Evolutionary conservation across 1,140 invertebrate genomes (phyloP).

Genomic region (Ips typographus): DNA sequence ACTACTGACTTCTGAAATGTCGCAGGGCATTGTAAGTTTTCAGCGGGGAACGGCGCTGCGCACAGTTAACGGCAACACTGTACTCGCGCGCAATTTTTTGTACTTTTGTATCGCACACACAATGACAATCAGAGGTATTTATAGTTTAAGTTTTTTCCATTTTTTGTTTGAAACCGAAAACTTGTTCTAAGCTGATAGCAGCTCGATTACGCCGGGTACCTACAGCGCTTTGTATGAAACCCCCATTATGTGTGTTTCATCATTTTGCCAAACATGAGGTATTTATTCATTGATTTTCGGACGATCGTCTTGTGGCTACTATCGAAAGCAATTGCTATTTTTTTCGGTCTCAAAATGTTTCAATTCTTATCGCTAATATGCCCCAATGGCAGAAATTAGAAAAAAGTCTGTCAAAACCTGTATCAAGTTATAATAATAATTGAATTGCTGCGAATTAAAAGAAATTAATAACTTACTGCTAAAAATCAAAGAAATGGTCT

Average conservation of each 20-base stretch:
- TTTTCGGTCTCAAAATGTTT: too few species aligned
- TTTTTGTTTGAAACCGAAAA: neutral
- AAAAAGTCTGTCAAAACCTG: too few species aligned
- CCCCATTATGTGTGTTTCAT: slow-evolving; percentile 24
- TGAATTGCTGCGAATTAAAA: too few species aligned
- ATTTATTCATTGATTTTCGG: slow-evolving; percentile 31
- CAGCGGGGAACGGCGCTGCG: slow-evolving; percentile 38
- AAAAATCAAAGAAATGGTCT: too few species aligned
- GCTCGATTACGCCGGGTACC: slow-evolving; percentile 23
- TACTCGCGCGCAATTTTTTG: slow-evolving; percentile 40
- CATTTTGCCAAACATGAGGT: slow-evolving; percentile 33
- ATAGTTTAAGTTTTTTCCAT: slow-evolving; percentile 31
- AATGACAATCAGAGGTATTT: slow-evolving; percentile 26
- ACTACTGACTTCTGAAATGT: slow-evolving; percentile 14
- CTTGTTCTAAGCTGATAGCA: neutral
- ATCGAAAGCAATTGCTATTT: too few species aligned
- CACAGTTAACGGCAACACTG: slow-evolving; percentile 35
- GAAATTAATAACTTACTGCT: too few species aligned
- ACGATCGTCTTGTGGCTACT: too few species aligned
- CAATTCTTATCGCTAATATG: too few species aligned
- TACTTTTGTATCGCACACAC: slow-evolving; percentile 34
- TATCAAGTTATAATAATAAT: too few species aligned
- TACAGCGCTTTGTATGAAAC: slow-evolving; percentile 27
- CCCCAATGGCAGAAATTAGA: too few species aligned
- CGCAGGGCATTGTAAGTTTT: slow-evolving; percentile 41